phyloP scores from a whole-genome alignment of 2,888 invertebrate species.

The Brachycybe producta region DNA sequence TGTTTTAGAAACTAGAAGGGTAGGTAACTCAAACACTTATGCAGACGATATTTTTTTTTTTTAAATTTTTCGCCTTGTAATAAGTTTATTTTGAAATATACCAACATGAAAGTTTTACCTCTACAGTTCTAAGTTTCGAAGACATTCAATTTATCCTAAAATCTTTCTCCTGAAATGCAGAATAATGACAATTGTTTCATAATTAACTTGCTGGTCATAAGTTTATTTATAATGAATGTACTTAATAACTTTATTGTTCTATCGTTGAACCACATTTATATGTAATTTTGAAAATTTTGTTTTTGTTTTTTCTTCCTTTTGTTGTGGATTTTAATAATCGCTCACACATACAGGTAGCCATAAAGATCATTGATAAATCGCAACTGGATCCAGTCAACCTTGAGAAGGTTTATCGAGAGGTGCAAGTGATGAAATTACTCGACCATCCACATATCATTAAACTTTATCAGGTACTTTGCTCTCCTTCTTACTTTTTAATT shows the following conservation, averaged over 20 bases:
- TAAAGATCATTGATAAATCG: slow-evolving; percentile 90
- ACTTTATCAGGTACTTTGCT: slow-evolving; percentile 78
- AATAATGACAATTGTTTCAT: no score
- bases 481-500: no score
- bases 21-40: no score
- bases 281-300: slow-evolving; percentile 9
- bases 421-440: slow-evolving; percentile 91
- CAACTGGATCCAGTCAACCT: slow-evolving; percentile 79
- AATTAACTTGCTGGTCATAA: no score
- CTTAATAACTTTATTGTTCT: not conserved
- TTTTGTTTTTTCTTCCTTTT: slow-evolving; percentile 15
- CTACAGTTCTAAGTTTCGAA: no score
- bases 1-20: no score
- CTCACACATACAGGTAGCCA: slow-evolving; percentile 84
- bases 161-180: no score
- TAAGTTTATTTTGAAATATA: no score
- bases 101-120: no score
- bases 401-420: slow-evolving; percentile 91
- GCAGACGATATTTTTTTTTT: no score
- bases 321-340: slow-evolving; percentile 25
- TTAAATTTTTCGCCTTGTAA: no score
- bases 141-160: no score
- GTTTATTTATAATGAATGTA: not conserved
- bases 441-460: slow-evolving; percentile 97
- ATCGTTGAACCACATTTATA: not conserved